phyloP scores from a whole-genome alignment of 2,113 vertebrate species.

The Pterophyllum scalare region DNA sequence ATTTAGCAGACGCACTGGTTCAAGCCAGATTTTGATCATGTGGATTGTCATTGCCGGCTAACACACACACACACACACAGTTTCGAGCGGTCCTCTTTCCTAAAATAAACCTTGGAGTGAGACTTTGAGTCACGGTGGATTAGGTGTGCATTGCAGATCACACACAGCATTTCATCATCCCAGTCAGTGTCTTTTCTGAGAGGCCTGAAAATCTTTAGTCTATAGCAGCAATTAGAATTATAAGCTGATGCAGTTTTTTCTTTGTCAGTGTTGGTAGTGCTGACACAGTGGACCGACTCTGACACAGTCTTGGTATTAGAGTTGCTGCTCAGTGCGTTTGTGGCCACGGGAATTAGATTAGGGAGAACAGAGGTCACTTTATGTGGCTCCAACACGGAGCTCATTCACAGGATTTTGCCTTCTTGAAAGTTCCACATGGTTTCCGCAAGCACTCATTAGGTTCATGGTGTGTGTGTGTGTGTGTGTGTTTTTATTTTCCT shows the following conservation, averaged over 20 bases:
- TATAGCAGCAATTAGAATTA: background rate
- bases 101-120: conserved; percentile 65
- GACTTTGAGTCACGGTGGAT: conserved; percentile 45
- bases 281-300: conserved; percentile 12
- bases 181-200: conserved; percentile 7
- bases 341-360: conserved; percentile 70
- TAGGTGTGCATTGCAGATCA: conserved; percentile 27
- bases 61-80: background rate
- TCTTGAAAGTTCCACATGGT: conserved; percentile 56
- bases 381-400: conserved; percentile 61
- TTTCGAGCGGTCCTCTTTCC: conserved; percentile 44
- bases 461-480: background rate
- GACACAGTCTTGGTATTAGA: conserved; percentile 40
- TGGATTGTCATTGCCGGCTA: background rate
- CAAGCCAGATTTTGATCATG: conserved; percentile 29
- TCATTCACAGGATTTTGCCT: conserved; percentile 53
- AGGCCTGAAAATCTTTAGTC: background rate
- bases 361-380: conserved; percentile 74
- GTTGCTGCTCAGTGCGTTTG: conserved; percentile 45
- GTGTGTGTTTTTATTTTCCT: background rate
- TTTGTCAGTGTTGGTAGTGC: background rate
- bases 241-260: background rate
- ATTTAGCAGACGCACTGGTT: conserved; percentile 2
- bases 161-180: conserved; percentile 4
- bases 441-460: conserved; percentile 41